Percentiles rank a stretch among this genome's conserved stretches.
These are phyloP conservation scores for Brachionus rubens DNA, from an alignment of 1,140 invertebrate genomes.

Conservation along the genomic window DNA sequence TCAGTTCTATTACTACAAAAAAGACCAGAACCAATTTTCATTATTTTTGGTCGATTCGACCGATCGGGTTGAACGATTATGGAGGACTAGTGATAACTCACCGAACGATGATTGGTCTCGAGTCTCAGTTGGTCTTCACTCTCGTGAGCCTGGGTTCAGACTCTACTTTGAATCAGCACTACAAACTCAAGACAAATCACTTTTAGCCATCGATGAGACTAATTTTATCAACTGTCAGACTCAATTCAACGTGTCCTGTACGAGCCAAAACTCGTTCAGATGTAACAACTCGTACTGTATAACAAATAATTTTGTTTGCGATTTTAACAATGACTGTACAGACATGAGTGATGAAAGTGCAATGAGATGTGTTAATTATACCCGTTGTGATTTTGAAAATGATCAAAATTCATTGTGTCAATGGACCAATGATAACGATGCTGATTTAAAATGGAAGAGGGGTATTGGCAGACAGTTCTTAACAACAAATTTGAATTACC, in stretches of 20 bases:
- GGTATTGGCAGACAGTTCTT: constrained; percentile 10
- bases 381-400: constrained; percentile 34
- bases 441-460: constrained; percentile 26
- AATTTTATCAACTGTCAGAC: constrained; percentile 28
- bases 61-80: neutral
- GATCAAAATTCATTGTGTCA: constrained; percentile 4
- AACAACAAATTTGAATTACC: neutral
- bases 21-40: constrained; percentile 57
- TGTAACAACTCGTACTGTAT: constrained; percentile 27
- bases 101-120: neutral
- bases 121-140: neutral
- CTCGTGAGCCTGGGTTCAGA: neutral
- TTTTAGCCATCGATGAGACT: neutral
- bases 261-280: neutral
- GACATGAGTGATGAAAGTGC: constrained; percentile 41
- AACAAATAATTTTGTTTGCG: neutral
- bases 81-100: neutral
- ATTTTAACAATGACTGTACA: constrained; percentile 34
- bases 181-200: neutral
- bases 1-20: constrained; percentile 71
- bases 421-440: constrained; percentile 34
- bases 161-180: constrained; percentile 13
- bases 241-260: constrained; percentile 12
- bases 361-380: neutral
- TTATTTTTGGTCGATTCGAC: neutral